These are phyloP conservation scores for Colistium nudipinnis DNA, from an alignment of 2,113 vertebrate genomes.

Conservation along the genomic window DNA sequence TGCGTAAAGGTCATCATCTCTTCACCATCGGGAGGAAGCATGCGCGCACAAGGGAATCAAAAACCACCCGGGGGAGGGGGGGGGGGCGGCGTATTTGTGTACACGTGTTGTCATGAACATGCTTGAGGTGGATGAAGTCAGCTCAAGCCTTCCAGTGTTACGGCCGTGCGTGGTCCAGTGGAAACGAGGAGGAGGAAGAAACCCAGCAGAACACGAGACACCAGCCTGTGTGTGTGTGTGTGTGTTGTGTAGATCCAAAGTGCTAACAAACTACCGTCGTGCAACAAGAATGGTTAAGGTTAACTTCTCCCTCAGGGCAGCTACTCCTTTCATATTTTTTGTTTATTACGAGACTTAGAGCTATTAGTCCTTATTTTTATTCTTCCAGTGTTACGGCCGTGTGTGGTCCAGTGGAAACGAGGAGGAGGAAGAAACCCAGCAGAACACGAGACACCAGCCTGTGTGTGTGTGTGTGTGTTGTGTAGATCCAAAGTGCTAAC, in stretches of 20 bases:
- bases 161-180: conserved; percentile 30
- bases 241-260: conserved; percentile 81
- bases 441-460: conserved; percentile 57
- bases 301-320: conserved; percentile 73
- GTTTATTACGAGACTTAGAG: conserved; percentile 38
- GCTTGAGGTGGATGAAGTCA: conserved; percentile 71
- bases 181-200: conserved; percentile 33
- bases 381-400: too few species aligned
- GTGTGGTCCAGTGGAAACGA: too few species aligned
- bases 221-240: conserved; percentile 58
- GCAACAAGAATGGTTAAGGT: conserved; percentile 52
- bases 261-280: conserved; percentile 63
- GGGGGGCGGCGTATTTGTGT: conserved; percentile 6
- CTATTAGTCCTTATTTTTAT: conserved; percentile 40
- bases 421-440: conserved; percentile 48
- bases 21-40: conserved; percentile 28
- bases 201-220: conserved; percentile 59
- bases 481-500: conserved; percentile 79
- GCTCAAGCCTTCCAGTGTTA: conserved; percentile 74
- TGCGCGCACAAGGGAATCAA: conserved; percentile 48
- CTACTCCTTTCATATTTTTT: conserved; percentile 44
- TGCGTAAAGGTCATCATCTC: conserved; percentile 59
- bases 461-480: too few species aligned
- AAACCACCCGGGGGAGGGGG: too few species aligned
- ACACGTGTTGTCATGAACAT: background rate